Conservation (phyloP, 2,113 vertebrate genomes). For the Himantopus leucocephalus region DNA sequence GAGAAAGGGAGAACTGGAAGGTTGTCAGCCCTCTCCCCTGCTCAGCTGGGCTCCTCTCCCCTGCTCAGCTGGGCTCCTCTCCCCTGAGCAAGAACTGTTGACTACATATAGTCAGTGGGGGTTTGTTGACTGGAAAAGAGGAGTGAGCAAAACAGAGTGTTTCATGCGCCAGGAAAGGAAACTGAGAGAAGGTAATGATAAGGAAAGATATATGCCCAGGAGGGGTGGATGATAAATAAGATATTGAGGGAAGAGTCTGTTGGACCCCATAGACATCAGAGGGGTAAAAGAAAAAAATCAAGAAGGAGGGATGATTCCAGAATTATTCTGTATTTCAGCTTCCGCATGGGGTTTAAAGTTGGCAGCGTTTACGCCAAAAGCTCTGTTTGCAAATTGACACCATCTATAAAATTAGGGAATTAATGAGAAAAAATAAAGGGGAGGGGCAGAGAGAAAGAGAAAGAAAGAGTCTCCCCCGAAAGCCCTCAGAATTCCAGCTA, state of each 20-base stretch:
- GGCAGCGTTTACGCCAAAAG: not conserved
- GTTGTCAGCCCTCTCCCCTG: not conserved
- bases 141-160: not conserved
- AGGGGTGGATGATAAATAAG: not conserved
- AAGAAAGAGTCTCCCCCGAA: not conserved
- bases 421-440: not conserved
- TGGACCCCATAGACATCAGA: not conserved
- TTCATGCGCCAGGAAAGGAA: not conserved
- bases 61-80: not conserved
- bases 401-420: not conserved
- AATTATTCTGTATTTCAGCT: not conserved
- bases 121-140: not conserved
- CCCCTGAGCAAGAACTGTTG: not conserved
- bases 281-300: not conserved
- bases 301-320: not conserved
- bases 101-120: accelerated
- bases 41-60: not conserved
- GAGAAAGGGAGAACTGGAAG: not conserved
- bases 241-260: not conserved
- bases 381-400: not conserved
- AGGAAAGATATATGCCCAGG: not conserved
- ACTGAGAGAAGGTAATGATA: not conserved
- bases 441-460: no score
- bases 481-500: not conserved
- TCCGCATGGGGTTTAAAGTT: not conserved